Base-by-base conservation (phyloP, 2,888 invertebrate species). In the Bibio marci region DNA sequence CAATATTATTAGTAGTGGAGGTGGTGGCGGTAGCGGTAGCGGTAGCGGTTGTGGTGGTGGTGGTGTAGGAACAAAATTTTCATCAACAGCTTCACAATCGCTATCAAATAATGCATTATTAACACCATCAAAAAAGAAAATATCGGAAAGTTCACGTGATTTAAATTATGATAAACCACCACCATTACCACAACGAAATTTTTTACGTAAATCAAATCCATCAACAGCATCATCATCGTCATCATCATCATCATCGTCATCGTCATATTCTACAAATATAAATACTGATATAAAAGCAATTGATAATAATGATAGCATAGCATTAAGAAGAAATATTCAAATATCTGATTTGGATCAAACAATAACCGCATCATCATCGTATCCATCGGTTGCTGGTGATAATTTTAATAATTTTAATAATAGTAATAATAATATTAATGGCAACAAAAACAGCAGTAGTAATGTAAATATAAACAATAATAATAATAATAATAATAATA, bases 161-260 rank as follows among this genome's bases (percentile, higher is more conserved):
- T 42, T 56, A 27, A 43, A 43, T 43, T 47, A 50, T 27, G 57
- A 54, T 33, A 50, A 50, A 41, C 69, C 69, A 43, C 70, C 70
- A 18, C 70, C 70, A 26, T 52, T 69, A 44, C 70, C 70, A 28
- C 68, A 69, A 53, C 57, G 69, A 42, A 68, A 68, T 53, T 64
- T 55, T 26, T 55, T 56, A 28, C 47, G 58, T 14, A 57, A 56
- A 41, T 39, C 54, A 26, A 47, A 52, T 4, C 44, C 55, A 37
- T 53, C 56, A 31, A 43, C 50, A 19, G 48, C 46, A 39, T 41
- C 42, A 11, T 38, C 44, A 13, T n/a, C n/a, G n/a, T n/a, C n/a
- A n/a, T n/a, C n/a, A n/a, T n/a, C n/a, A n/a, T n/a, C n/a, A n/a
- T n/a, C n/a, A n/a, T n/a, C n/a, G n/a, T n/a, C n/a, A n/a, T n/a